Evolutionary conservation across 2,888 invertebrate genomes (phyloP), one percentile per base, ranked within the genome.

Genomic region (Helleia helle): DNA sequence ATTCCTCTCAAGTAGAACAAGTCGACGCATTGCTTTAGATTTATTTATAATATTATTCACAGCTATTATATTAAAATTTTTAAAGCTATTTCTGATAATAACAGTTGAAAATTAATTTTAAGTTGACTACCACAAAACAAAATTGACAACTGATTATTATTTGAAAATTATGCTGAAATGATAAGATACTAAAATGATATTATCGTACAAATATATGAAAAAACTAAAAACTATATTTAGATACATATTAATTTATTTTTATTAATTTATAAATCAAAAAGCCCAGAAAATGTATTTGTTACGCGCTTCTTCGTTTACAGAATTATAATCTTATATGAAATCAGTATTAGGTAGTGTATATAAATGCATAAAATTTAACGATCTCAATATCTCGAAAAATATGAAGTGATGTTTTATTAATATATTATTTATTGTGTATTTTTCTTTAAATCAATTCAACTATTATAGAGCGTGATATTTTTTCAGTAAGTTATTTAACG

Each of bases 381-480:
- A 34, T 34, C 34, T 34, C 34, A 34, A 22, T 22, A 18, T 18
- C 34, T 34, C 34, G 22, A 34, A 34, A 34, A 5, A 22, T n/a
- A 34, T 34, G 11, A 12, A 22, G n/a, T n/a, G n/a, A 15, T 15
- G 4, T 2, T 30, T 30, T 29, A 15, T 30, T 30, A 15, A 22
- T 17, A 17, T 34, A 11, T 15, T 30, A 30, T 30, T 26, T n/a
- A 9, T 30, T 22, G 7, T 22, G 7, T 30, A 15, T 9, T 18
- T 34, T 31, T 12, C 8, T 22, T 34, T 34, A 11, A 15, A 31
- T 31, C 17, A 31, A 34, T 30, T 30, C 14, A n/a, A 17, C 34
- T 34, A 15, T 22, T 34, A 34, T 12, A 34, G 18, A 18, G 34
- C 22, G 34, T 34, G 34, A 34, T 34, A 34, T 34, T 34, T 34